Percentiles rank a stretch among this genome's conserved stretches.
phyloP scores from a whole-genome alignment of 53 echinoderm and acorn worm genomes.

The Holothuria leucospilota region DNA sequence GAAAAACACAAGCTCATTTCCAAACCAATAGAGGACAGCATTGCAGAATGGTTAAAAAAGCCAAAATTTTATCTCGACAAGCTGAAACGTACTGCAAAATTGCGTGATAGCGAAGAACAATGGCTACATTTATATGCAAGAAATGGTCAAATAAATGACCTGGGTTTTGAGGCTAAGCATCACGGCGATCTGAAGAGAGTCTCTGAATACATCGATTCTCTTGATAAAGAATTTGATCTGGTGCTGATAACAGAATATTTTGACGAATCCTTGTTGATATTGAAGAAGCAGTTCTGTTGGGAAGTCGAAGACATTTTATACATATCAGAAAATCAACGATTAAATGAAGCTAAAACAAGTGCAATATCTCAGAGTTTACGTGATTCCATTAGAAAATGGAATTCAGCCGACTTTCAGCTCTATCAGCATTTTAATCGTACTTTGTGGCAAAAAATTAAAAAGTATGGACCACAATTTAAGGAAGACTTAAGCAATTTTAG shows the following conservation, averaged over 20 bases:
- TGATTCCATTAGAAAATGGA: conserved; percentile 76
- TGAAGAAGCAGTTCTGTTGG: conserved; percentile 90
- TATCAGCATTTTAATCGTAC: conserved; percentile 89
- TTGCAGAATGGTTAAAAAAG: no score
- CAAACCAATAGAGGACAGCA: no score
- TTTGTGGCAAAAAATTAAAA: conserved; percentile 73
- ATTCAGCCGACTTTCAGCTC: conserved; percentile 71
- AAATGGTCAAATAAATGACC: no score
- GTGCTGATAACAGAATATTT: conserved; percentile 89
- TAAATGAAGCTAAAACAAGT: conserved; percentile 54
- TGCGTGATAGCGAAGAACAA: no score
- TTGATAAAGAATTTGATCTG: conserved; percentile 68
- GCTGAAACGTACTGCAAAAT: no score
- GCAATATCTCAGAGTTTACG: conserved; percentile 31
- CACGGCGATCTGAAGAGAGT: conserved; percentile 37
- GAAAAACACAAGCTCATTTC: no score
- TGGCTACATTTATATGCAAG: no score
- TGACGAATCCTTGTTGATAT: conserved; percentile 87
- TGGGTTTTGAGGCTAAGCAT: no score
- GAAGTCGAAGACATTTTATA: conserved; percentile 72
- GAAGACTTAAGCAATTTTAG: no score
- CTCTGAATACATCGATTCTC: conserved; percentile 52
- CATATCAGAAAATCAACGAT: conserved; percentile 81
- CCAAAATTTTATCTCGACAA: no score
- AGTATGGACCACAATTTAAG: conserved; percentile 49